A percentile compares a stretch with the other conserved stretches of the same genome.
These are phyloP conservation scores for Pomatorhinus ruficollis DNA, from an alignment of 2,113 vertebrate genomes.

Conservation along the genomic window DNA sequence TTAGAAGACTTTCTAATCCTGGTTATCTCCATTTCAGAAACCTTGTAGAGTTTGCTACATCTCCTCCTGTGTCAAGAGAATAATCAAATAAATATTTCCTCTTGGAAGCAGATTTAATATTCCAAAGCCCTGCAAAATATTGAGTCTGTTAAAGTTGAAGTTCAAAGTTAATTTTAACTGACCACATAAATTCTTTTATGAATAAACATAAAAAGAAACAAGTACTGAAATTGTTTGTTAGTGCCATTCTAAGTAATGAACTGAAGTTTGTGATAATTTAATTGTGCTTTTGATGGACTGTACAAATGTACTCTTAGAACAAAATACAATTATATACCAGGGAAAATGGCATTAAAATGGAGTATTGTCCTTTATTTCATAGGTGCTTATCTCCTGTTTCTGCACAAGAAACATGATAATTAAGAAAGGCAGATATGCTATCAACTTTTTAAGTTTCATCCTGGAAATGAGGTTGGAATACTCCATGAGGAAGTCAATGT, in stretches of 20 bases:
- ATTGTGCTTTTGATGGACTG: slow-evolving; percentile 1
- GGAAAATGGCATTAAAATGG: slow-evolving; percentile 18
- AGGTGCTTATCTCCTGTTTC: slow-evolving; percentile 30
- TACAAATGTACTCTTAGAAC: background rate
- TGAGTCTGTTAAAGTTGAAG: background rate
- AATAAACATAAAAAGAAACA: background rate
- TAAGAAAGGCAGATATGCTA: background rate
- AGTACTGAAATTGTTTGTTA: background rate
- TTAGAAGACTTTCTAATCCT: background rate
- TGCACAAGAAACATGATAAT: background rate
- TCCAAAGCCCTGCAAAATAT: background rate
- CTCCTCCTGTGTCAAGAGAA: background rate
- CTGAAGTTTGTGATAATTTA: slow-evolving; percentile 26
- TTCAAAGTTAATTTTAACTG: slow-evolving; percentile 20
- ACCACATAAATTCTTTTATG: slow-evolving; percentile 6
- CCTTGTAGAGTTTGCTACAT: background rate
- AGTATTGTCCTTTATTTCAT: background rate
- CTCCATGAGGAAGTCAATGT: background rate
- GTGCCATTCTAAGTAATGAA: background rate
- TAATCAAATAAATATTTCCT: background rate
- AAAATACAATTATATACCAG: background rate
- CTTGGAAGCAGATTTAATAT: background rate
- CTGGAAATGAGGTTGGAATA: background rate
- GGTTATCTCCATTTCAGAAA: background rate
- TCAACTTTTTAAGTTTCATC: background rate